Evolutionary conservation across 2,888 invertebrate species (phyloP).

Genomic region (Apodemia mormo): DNA sequence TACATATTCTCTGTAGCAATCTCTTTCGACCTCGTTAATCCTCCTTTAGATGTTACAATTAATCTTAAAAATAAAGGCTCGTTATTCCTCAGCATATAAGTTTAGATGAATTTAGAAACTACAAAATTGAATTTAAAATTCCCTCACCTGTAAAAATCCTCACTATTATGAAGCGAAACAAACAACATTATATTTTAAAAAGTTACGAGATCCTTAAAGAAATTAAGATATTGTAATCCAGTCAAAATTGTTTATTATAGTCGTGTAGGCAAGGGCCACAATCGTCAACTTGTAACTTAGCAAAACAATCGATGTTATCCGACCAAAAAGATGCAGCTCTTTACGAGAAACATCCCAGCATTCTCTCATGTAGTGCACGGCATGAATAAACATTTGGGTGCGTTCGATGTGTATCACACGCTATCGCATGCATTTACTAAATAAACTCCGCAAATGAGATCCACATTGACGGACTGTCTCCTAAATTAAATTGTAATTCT

Average conservation of each 20-base stretch:
- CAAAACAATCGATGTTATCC: neutral
- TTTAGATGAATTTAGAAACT: too few relatives aligned
- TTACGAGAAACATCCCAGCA: slow-evolving; percentile 15
- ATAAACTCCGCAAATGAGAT: slow-evolving; percentile 40
- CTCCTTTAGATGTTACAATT: too few relatives aligned
- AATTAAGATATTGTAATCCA: too few relatives aligned
- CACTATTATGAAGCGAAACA: too few relatives aligned
- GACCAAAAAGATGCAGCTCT: neutral
- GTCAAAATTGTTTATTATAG: neutral
- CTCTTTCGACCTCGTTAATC: too few relatives aligned
- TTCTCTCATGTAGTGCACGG: slow-evolving; percentile 40
- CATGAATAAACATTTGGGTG: slow-evolving; percentile 44
- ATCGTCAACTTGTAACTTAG: neutral
- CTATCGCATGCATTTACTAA: slow-evolving; percentile 50
- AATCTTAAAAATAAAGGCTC: too few relatives aligned
- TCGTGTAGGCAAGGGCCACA: neutral
- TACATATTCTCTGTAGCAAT: too few relatives aligned
- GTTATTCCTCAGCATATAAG: too few relatives aligned
- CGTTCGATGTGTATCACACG: slow-evolving; percentile 42
- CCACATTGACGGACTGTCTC: slow-evolving; percentile 39
- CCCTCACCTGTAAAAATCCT: too few relatives aligned
- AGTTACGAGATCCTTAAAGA: too few relatives aligned
- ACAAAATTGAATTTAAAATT: too few relatives aligned
- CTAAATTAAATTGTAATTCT: slow-evolving; percentile 45
- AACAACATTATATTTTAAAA: too few relatives aligned